Percentiles rank a stretch among this genome's conserved stretches.
Evolutionary conservation across 1,140 invertebrate genomes (phyloP).

Genomic region (Anthonomus grandis): DNA sequence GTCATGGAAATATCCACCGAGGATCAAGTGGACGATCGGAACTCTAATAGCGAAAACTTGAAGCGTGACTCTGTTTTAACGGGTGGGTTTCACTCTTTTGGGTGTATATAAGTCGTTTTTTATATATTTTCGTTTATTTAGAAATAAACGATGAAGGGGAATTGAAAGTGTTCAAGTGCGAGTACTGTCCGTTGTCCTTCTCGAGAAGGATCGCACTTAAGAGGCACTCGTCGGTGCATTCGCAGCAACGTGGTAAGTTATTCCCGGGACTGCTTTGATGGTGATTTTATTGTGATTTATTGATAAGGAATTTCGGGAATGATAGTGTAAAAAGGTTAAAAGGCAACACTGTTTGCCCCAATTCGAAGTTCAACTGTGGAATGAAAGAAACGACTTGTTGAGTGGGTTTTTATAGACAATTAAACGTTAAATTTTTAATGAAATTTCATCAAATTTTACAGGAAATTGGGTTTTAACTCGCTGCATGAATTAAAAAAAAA

Average conservation of each 20-base stretch:
- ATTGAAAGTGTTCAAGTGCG: conserved; percentile 56
- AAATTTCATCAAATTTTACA: no score
- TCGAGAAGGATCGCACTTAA: conserved; percentile 57
- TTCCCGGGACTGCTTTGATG: background rate
- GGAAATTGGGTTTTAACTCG: no score
- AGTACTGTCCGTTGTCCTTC: conserved; percentile 59
- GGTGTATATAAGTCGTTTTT: background rate
- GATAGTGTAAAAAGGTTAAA: no score
- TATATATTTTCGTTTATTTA: conserved; percentile 1
- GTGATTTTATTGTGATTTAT: background rate
- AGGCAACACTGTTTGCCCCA: no score
- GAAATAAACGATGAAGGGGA: conserved; percentile 49
- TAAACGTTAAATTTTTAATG: no score
- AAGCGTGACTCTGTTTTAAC: no score
- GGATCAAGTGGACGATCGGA: conserved; percentile 38
- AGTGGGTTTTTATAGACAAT: no score
- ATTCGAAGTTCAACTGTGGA: no score
- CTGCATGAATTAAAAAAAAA: no score
- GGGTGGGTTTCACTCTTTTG: background rate
- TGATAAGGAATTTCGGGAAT: no score
- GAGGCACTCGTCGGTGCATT: conserved; percentile 60
- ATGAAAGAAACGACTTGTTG: no score
- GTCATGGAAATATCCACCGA: conserved; percentile 50
- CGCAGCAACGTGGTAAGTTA: conserved; percentile 51
- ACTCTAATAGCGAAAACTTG: no score